Evolutionary conservation across 2,113 vertebrate species (phyloP), one percentile per base, ranked within the genome.

Genomic region (Daubentonia madagascariensis): DNA sequence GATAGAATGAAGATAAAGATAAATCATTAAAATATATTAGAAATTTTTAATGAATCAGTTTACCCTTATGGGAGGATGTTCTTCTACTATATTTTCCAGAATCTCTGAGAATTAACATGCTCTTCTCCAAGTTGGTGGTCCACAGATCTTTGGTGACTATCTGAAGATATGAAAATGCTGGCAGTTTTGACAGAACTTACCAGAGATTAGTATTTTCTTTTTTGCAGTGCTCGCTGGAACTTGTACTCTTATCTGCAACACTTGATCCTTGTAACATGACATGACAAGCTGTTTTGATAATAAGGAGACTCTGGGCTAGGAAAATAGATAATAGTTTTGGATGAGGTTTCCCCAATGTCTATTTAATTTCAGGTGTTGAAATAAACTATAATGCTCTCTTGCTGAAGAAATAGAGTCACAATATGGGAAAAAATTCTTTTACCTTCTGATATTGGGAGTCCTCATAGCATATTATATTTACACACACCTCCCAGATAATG

Each of bases 401-500:
- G 28, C 6, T 70, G 23, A 61, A 85, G 85, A 89, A 85, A 70
- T 8, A 17, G 22, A 23, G 11, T 48, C n/a, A 68, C 6, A 98
- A 67, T 81, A 99, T 99, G 99, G 98, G 98, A 91, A 96, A 96
- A 85, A 98, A 97, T 98, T 98, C 97, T 98, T 99, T n/a, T 91
- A 98, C 80, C 40, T 99, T 88, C 83, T 98, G 50, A 89, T 99
- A 0, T n/a, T 98, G 45, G 95, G 99, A 13, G 97, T 98, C 65
- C 97, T 99, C 1, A 40, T 98, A 0, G 99, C 99, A 5, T 99
- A 99, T 98, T 99, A 98, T 30, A 63, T 99, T 70, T 99, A 99
- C 43, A 98, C 28, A 11, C 99, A 99, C 0, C 40, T 99, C 35
- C 99, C 99, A 0, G 98, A 99, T 70, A 98, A 98, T 17, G 48